Conservation (phyloP, 2,888 invertebrate species). For the Cactoblastis cactorum region DNA sequence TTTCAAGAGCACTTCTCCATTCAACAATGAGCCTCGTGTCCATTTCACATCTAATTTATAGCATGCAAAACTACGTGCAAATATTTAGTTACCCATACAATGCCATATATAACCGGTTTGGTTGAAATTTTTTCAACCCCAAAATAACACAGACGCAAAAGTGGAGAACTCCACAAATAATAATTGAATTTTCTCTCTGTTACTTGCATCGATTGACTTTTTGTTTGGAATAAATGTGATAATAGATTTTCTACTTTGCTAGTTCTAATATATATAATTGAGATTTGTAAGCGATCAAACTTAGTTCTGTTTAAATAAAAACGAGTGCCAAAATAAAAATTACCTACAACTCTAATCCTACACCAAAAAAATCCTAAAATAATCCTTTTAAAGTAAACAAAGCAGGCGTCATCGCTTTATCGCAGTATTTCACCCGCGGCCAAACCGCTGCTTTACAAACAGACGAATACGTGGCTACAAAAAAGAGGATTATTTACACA, state of each 20-base stretch:
- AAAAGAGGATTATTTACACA: conserved; percentile 15
- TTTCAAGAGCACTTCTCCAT: neutral
- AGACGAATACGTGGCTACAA: conserved; percentile 13
- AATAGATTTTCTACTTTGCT: too few species aligned
- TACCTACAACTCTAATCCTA: too few species aligned
- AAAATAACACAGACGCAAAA: neutral
- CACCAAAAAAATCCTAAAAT: too few species aligned
- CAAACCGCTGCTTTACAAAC: conserved; percentile 9
- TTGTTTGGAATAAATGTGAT: too few species aligned
- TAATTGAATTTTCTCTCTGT: too few species aligned
- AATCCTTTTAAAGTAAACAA: conserved; percentile 1
- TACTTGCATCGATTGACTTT: too few species aligned
- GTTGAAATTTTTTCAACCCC: neutral
- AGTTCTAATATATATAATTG: too few species aligned
- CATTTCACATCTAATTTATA: conserved; percentile 9
- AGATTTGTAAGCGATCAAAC: too few species aligned
- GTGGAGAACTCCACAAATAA: neutral
- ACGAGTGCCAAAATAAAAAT: neutral
- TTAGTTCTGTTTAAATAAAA: neutral
- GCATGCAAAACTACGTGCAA: conserved; percentile 9
- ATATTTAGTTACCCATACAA: conserved; percentile 3
- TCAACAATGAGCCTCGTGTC: conserved; percentile 4
- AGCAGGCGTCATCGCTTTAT: conserved; percentile 3
- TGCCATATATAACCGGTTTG: neutral
- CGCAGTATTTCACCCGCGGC: neutral